Percentiles rank a stretch among this genome's conserved stretches.
These are phyloP conservation scores for Nemopilema nomurai DNA, from an alignment of 30 jellyfish, hydroid and myxozoan genomes.

Conservation along the genomic window DNA sequence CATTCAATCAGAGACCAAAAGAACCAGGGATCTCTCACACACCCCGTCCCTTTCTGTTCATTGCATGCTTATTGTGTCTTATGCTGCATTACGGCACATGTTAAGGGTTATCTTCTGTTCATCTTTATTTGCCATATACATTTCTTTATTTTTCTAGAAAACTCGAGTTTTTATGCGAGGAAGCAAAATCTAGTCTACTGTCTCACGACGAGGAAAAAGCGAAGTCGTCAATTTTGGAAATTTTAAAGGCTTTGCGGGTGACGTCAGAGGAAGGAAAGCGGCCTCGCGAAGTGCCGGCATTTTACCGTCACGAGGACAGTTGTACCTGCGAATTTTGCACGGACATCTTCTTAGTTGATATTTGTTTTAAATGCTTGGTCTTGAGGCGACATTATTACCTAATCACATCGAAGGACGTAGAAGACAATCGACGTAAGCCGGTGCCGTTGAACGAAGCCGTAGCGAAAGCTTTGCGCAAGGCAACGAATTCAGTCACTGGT, in stretches of 20 bases:
- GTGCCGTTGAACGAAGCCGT: background rate
- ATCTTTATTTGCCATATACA: too few relatives aligned
- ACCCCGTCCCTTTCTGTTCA: too few relatives aligned
- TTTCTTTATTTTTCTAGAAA: slow-evolving; percentile 13
- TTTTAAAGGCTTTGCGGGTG: background rate
- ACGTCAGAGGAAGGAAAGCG: background rate
- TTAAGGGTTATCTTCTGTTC: too few relatives aligned
- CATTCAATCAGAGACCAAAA: too few relatives aligned
- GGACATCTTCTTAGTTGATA: slow-evolving; percentile 10
- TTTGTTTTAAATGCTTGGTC: slow-evolving; percentile 6
- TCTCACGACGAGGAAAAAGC: slow-evolving; percentile 28
- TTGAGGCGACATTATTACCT: slow-evolving; percentile 9
- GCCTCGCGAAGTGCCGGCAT: background rate
- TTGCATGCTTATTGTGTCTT: too few relatives aligned
- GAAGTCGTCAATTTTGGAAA: slow-evolving; percentile 2
- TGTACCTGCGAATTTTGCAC: slow-evolving; percentile 37
- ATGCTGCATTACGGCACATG: background rate
- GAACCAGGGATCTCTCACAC: too few relatives aligned
- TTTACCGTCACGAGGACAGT: slow-evolving; percentile 1
- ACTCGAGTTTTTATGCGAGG: slow-evolving; percentile 38
- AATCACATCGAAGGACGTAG: background rate
- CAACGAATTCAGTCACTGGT: background rate
- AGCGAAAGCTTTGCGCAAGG: background rate
- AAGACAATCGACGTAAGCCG: background rate
- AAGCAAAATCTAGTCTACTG: slow-evolving; percentile 31